Evolutionary conservation across 64 coral and sea anemone species (phyloP).

Genomic region (Dendrophyllia cribrosa): DNA sequence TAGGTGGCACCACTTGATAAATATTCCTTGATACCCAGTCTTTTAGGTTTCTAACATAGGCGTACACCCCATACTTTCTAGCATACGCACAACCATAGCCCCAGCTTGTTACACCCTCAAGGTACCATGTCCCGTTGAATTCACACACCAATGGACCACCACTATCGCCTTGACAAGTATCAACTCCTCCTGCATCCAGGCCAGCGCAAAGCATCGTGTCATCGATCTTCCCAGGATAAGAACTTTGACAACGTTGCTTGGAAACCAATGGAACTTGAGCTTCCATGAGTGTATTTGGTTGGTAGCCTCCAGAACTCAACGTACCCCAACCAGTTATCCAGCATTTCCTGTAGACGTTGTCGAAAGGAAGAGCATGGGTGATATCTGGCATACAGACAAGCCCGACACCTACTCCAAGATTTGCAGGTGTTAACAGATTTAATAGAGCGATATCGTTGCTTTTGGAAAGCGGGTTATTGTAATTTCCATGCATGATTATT

Average conservation of each 20-base stretch:
- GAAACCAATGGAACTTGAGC: constrained; percentile 32
- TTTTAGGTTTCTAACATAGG: constrained; percentile 24
- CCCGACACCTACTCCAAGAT: constrained; percentile 3
- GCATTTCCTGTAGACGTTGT: constrained; percentile 39
- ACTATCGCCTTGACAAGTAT: neutral
- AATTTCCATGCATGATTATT: constrained; percentile 39
- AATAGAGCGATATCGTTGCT: constrained; percentile 56
- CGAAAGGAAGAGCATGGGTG: constrained; percentile 9
- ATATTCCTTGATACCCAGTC: neutral
- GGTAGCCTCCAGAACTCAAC: neutral
- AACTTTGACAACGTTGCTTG: neutral
- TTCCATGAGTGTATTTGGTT: constrained; percentile 45
- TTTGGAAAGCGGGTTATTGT: constrained; percentile 2
- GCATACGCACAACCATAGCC: constrained; percentile 17
- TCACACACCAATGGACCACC: constrained; percentile 52
- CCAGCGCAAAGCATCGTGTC: constrained; percentile 49
- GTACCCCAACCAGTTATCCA: constrained; percentile 57
- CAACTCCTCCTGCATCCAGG: constrained; percentile 38
- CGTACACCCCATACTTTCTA: constrained; percentile 18
- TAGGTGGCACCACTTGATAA: neutral
- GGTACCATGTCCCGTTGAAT: constrained; percentile 31
- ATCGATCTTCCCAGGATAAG: constrained; percentile 17
- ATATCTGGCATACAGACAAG: constrained; percentile 42
- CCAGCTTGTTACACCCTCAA: constrained; percentile 43
- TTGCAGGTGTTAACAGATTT: constrained; percentile 42